Conservation (phyloP, 2,888 invertebrate genomes). For the Rhagonycha fulva region DNA sequence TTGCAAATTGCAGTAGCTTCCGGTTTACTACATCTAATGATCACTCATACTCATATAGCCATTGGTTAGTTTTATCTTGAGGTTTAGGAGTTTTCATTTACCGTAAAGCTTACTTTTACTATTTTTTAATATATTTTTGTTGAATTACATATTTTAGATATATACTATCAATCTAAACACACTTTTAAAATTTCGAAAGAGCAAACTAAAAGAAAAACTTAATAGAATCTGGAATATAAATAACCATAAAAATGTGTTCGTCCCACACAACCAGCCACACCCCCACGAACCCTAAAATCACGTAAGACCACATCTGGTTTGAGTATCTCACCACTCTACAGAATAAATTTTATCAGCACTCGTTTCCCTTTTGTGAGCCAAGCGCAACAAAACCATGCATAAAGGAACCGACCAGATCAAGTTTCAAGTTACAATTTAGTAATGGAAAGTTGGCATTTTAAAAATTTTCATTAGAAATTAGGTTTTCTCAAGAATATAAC, state of each 20-base stretch:
- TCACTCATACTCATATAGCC: too few relatives aligned
- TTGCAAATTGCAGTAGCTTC: too few relatives aligned
- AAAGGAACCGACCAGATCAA: background rate
- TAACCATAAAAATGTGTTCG: slow-evolving; percentile 19
- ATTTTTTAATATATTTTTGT: too few relatives aligned
- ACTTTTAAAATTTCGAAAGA: background rate
- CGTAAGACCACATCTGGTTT: slow-evolving; percentile 37
- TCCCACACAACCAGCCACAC: slow-evolving; percentile 27
- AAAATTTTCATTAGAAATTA: background rate
- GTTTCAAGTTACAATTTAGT: background rate
- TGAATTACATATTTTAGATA: background rate
- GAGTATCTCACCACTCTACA: slow-evolving; percentile 34
- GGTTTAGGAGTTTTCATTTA: too few relatives aligned
- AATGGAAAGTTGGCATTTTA: background rate
- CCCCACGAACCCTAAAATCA: slow-evolving; percentile 33
- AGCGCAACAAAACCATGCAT: slow-evolving; percentile 13
- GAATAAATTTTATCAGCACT: slow-evolving; percentile 34
- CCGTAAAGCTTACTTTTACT: too few relatives aligned
- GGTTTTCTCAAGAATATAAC: background rate
- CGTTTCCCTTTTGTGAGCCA: slow-evolving; percentile 14
- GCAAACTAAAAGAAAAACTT: slow-evolving; percentile 10
- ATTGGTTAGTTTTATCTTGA: too few relatives aligned
- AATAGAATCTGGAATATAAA: slow-evolving; percentile 22
- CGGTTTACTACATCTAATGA: too few relatives aligned
- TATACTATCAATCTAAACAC: too few relatives aligned